Evolutionary conservation across 2,888 invertebrate genomes (phyloP).

Genomic region (Luperina nickerlii): DNA sequence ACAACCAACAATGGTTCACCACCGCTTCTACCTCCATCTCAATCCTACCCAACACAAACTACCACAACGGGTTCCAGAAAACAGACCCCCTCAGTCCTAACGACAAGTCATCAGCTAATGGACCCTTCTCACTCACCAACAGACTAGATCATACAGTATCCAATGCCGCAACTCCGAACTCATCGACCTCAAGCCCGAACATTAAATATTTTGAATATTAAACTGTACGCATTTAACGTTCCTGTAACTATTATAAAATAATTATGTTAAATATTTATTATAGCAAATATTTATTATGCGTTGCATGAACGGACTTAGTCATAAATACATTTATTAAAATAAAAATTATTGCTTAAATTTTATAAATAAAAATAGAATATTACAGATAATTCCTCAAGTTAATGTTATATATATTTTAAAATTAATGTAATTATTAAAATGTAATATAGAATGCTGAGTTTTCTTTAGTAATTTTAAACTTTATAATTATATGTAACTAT

Average conservation of each 20-base stretch:
- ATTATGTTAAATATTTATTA: slow-evolving; percentile 34
- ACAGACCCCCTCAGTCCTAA: slow-evolving; percentile 33
- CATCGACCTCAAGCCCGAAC: slow-evolving; percentile 51
- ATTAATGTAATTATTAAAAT: slow-evolving; percentile 28
- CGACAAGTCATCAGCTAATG: slow-evolving; percentile 55
- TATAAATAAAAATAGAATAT: slow-evolving; percentile 26
- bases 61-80: slow-evolving; percentile 45
- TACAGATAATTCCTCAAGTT: slow-evolving; percentile 45
- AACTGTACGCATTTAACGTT: slow-evolving; percentile 58
- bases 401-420: slow-evolving; percentile 40
- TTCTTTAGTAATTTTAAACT: slow-evolving; percentile 42
- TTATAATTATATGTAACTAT: slow-evolving; percentile 47
- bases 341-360: slow-evolving; percentile 31
- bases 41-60: slow-evolving; percentile 35
- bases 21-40: slow-evolving; percentile 42
- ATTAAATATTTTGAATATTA: slow-evolving; percentile 63
- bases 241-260: slow-evolving; percentile 56
- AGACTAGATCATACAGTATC: slow-evolving; percentile 52
- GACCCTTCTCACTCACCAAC: slow-evolving; percentile 59
- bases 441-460: slow-evolving; percentile 26
- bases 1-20: slow-evolving; percentile 57
- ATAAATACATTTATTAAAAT: slow-evolving; percentile 49
- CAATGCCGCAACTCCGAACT: slow-evolving; percentile 50
- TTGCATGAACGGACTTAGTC: slow-evolving; percentile 49
- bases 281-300: slow-evolving; percentile 42